Evolutionary conservation across 2,113 vertebrate species (phyloP), one percentile per base, ranked within the genome.

Genomic region (Ascaphus truei): DNA sequence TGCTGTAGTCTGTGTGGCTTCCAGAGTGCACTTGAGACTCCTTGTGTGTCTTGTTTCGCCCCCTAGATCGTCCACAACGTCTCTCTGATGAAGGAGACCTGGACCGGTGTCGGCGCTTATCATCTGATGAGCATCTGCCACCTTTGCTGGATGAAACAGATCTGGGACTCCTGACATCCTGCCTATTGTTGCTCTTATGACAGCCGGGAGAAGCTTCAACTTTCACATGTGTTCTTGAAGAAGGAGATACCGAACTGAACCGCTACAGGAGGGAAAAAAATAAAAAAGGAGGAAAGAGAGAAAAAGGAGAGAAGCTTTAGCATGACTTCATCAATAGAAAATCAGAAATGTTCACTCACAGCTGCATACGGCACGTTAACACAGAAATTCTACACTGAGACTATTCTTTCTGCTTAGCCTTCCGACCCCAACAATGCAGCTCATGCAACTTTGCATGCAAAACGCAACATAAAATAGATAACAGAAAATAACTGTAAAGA

Each of bases 361-460:
- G 77, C 84, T 79, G 80, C 85, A 85, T 88, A 82, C 84, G 76
- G 85, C 85, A 86, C 78, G 80, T 83, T 87, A 61, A 87, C 88
- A 88, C 87, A 84, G 85, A 84, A 84, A 88, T 75, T 81, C 89
- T 91, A 87, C 84, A 83, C 89, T 89, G 86, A 84, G 81, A 83
- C 86, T 88, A 79, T 79, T 86, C 77, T 79, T 81, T 79, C 77
- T 83, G 76, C 78, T 77, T 76, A 81, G 79, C 77, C 82, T 88
- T 83, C 86, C 56, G 91, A 94, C 94, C 94, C 96, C 93, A 91
- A 96, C 94, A 93, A 93, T 93, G 95, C 95, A 95, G 94, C 91
- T 88, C 96, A 98, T 98, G 96, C 96, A 98, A 93, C 91, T 93
- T 92, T 95, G 89, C 96, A 98, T 98, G 96, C 96, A 98, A 92